Evolutionary conservation across 2,797 vertebrate genomes (phyloP).

Genomic region (Ambastaia sidthimunki): DNA sequence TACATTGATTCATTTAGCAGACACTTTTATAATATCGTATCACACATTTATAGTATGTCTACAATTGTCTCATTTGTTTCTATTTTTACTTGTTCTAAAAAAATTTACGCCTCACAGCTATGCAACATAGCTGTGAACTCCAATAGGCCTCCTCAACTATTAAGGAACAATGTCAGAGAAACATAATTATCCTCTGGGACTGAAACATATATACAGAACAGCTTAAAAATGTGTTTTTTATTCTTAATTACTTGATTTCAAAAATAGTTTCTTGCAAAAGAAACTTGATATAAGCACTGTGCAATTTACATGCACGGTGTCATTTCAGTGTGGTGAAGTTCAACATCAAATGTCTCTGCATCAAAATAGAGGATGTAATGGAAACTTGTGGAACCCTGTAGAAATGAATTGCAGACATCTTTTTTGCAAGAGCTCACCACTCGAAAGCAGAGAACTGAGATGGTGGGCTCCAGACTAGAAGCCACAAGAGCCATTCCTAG

Average conservation of each 20-base stretch:
- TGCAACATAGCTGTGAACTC: too few species aligned
- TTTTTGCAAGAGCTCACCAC: slow-evolving; percentile 59
- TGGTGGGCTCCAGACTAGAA: slow-evolving; percentile 61
- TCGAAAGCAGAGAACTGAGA: slow-evolving; percentile 45
- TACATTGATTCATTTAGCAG: too few species aligned
- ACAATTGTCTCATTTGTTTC: too few species aligned
- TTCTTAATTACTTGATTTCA: not conserved
- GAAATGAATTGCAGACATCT: slow-evolving; percentile 66
- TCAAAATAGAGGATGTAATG: slow-evolving; percentile 44
- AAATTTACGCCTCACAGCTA: too few species aligned
- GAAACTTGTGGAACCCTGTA: slow-evolving; percentile 60
- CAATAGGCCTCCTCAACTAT: too few species aligned
- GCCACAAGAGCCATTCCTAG: slow-evolving; percentile 64
- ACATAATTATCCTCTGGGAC: not conserved
- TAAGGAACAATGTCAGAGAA: not conserved
- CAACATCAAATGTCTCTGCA: slow-evolving; percentile 39
- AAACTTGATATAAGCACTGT: not conserved
- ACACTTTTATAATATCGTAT: too few species aligned
- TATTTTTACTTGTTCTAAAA: too few species aligned
- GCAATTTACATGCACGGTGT: slow-evolving; percentile 17
- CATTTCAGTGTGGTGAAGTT: slow-evolving; percentile 26
- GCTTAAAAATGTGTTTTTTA: not conserved
- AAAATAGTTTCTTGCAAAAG: not conserved
- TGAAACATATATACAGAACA: not conserved
- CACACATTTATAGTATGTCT: too few species aligned